phyloP scores from a whole-genome alignment of 1,140 invertebrate genomes.

The Drosophila equinoxialis region DNA sequence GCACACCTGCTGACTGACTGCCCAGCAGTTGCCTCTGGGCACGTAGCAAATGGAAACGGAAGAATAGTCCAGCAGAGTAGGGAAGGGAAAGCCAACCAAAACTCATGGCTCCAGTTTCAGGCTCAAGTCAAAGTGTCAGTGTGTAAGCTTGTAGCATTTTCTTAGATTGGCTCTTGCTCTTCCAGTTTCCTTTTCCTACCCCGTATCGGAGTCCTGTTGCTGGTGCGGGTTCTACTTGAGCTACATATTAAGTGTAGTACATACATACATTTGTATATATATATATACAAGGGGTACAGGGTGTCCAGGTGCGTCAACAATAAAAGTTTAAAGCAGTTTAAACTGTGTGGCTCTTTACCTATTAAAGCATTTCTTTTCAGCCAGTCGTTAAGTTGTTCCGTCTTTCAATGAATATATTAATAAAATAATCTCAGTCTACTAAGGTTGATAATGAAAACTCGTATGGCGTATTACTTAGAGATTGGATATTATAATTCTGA shows the following conservation, averaged over 20 bases:
- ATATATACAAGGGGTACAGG: slow-evolving; percentile 18
- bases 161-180: slow-evolving; percentile 48
- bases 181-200: no score
- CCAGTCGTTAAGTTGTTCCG: no score
- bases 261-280: background rate
- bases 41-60: slow-evolving; percentile 69
- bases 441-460: no score
- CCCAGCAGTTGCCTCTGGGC: slow-evolving; percentile 45
- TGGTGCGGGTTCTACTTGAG: slow-evolving; percentile 50
- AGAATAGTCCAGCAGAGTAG: slow-evolving; percentile 48
- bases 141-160: slow-evolving; percentile 74
- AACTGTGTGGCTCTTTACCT: background rate
- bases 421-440: no score
- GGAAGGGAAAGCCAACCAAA: no score
- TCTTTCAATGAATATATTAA: no score
- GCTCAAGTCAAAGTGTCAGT: slow-evolving; percentile 71
- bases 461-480: no score
- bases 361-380: no score
- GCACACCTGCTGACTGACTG: slow-evolving; percentile 65
- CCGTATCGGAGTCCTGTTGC: no score
- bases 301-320: slow-evolving; percentile 3
- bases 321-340: background rate
- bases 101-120: slow-evolving; percentile 26
- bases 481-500: no score
- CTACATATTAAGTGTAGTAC: slow-evolving; percentile 56